Evolutionary conservation across 2,797 vertebrate species (phyloP).

Genomic region (Glossophaga mutica): DNA sequence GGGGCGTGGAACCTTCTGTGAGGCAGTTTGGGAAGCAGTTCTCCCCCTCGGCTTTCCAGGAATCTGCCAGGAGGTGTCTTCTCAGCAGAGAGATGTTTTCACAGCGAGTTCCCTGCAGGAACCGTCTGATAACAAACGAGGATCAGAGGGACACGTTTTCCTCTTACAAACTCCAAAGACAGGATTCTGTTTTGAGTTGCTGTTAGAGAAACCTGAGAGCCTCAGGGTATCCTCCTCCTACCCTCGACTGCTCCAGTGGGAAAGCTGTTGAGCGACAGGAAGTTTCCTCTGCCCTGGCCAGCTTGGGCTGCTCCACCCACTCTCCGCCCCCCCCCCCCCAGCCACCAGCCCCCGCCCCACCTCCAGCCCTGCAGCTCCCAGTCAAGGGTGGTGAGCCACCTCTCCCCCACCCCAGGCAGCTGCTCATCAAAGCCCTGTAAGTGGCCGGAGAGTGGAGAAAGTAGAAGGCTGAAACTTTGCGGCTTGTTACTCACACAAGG

Average conservation of each 20-base stretch:
- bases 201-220: neutral
- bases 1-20: neutral
- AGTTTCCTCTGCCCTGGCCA: neutral
- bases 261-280: neutral
- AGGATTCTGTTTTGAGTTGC: neutral
- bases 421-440: neutral
- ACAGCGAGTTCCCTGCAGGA: constrained; percentile 6
- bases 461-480: neutral
- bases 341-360: neutral
- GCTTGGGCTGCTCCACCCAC: neutral
- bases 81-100: neutral
- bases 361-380: neutral
- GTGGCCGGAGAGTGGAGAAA: neutral
- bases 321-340: neutral
- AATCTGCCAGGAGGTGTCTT: neutral
- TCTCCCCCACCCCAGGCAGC: too few species aligned
- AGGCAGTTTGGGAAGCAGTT: neutral
- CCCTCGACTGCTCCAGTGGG: neutral
- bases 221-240: neutral
- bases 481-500: neutral
- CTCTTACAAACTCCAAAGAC: neutral
- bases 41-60: neutral
- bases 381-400: neutral
- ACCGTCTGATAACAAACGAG: constrained; percentile 24
- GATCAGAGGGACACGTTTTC: constrained; percentile 12